Evolutionary conservation across 2,888 invertebrate genomes (phyloP), one percentile per base, ranked within the genome.

Genomic region (Drosophila infuscata): DNA sequence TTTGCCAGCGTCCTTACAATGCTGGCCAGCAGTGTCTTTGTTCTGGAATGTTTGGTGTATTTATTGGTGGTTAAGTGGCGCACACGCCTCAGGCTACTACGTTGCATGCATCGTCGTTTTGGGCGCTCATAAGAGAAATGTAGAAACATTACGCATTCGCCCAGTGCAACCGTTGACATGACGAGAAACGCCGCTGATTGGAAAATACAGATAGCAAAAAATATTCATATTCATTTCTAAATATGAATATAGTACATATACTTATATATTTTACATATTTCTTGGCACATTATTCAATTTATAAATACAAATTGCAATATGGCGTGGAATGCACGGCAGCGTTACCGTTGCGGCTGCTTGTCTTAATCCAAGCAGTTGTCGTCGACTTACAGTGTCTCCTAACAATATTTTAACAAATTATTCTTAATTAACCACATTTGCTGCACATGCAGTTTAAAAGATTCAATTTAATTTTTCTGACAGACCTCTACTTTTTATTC

Each of bases 211-310:
- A 59, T 70, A 48, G 59, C 59, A 49, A 67, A 54, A 60, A 54
- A 38, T 61, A 76, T 59, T 66, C 67, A 59, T 57, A 77, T 74
- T 63, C 66, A 81, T 68, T 52, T 52, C 52, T 65, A 60, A 46
- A 62, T 53, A 52, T 60, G 32, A 48, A 57, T 62, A 48, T 60
- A 63, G 51, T 64, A 59, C 58, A 60, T 41, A 46, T 41, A 53
- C 53, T 32, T 49, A 51, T 38, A 71, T 62, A 46, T 70, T 60
- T 82, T 79, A 74, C 74, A 86, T 89, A 83, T 82, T 83, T 86
- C 77, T 87, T 87, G 87, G 87, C 87, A 90, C 87, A 88, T 88
- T 80, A 87, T 87, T 85, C 78, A 76, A 88, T 88, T 90, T 88
- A 87, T 74, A 87, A 87, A 87, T 87, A 87, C 85, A 68, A 74